These are phyloP conservation scores for Sebastes itinus DNA, from an alignment of 2,797 vertebrate species.

Conservation along the genomic window DNA sequence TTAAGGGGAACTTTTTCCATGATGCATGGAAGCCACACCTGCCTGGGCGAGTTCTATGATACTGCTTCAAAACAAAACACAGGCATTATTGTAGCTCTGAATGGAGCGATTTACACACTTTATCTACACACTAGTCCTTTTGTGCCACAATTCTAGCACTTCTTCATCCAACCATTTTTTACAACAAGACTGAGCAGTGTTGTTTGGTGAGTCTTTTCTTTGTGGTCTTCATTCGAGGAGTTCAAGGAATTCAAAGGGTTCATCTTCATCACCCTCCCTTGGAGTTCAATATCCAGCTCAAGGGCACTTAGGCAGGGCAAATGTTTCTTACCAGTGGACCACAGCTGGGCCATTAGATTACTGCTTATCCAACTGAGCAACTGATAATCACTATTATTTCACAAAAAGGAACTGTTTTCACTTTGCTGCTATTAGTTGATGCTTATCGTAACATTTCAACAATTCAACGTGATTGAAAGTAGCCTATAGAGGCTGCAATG, in stretches of 20 bases:
- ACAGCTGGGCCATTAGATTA: background rate
- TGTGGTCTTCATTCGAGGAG: background rate
- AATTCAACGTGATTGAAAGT: too few relatives aligned
- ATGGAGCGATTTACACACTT: background rate
- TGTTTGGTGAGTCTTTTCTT: background rate
- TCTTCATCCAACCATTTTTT: slow-evolving; percentile 1
- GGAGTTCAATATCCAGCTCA: background rate
- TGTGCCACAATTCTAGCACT: slow-evolving; percentile 2
- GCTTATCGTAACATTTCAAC: background rate
- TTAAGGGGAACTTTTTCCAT: slow-evolving; percentile 30
- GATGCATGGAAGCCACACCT: slow-evolving; percentile 4
- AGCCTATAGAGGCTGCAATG: too few relatives aligned
- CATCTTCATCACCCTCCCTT: background rate
- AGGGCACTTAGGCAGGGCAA: background rate
- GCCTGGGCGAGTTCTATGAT: background rate
- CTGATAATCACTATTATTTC: background rate
- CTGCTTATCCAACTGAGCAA: background rate
- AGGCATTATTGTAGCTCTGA: slow-evolving; percentile 9
- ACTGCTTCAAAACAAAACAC: slow-evolving; percentile 8
- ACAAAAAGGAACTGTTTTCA: background rate
- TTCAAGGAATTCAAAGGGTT: background rate
- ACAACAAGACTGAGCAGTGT: background rate
- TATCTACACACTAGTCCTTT: background rate
- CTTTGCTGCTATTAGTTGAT: background rate
- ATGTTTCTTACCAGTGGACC: background rate